Base-by-base conservation (phyloP, 2,888 invertebrate species). In the Netelia melanura region DNA sequence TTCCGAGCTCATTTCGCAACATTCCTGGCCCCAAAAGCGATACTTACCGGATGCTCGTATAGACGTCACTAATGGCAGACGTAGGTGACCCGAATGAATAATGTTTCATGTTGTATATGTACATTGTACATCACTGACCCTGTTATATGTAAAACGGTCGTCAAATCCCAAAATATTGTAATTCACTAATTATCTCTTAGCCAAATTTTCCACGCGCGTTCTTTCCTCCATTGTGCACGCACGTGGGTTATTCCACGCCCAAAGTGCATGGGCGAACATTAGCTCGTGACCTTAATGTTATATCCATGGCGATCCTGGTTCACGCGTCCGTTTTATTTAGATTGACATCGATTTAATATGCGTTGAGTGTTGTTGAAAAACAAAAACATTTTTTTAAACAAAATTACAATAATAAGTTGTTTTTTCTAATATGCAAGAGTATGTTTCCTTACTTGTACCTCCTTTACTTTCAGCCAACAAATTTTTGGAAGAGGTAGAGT, bases 1-100 rank as follows among this genome's bases (percentile, higher is more conserved):
- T 75, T 64, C 52, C 72, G 64, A 74, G 21, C 17, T 38, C 21
- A 74, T 74, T 74, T 70, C 62, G 44, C 68, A 76, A 84, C 54
- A 52, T 48, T 80, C 68, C 64, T 75, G 80, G 80, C 80, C 80
- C 43, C 64, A 77, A 10, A 65, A 44, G 58, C 44, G 14, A 58
- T 77, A 76, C 70, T 3, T 2, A 80, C 80, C 80, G 83, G 83
- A 84, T 43, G 75, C 30, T 70, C 56, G 62, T 76, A 48, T 77
- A 38, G 23, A 43, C 75, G 75, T 71, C 64, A 65, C 44, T 75
- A 17, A 43, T 48, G 44, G 25, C 58, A 23, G 67, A 56, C 70
- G 68, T 38, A 56, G 38, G 68, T 61, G 67, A 58, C 10, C 75
- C 80, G 65, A 84, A 84, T 84, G 52, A 84, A 80, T 79, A 62